Conservation (phyloP, 2,797 vertebrate species). For the Acanthiza pusilla region DNA sequence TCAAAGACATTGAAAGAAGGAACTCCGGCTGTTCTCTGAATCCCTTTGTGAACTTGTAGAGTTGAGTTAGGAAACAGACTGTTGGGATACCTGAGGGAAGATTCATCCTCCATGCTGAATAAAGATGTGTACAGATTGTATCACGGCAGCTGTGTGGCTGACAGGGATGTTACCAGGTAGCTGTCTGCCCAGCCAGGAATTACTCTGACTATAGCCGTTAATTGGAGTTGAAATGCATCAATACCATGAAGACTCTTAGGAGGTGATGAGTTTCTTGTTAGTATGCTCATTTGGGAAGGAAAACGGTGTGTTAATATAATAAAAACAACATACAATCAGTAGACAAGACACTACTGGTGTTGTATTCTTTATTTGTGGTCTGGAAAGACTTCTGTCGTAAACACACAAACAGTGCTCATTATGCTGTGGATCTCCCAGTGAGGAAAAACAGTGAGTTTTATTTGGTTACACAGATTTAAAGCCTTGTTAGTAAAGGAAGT, state of each 20-base stretch:
- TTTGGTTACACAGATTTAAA: constrained; percentile 1
- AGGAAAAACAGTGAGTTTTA: background rate
- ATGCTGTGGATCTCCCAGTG: background rate
- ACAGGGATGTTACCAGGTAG: background rate
- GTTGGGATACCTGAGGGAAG: background rate
- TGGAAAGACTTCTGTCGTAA: background rate
- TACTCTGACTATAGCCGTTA: background rate
- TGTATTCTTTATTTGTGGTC: constrained; percentile 16
- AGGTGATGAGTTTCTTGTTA: background rate
- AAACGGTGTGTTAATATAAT: background rate
- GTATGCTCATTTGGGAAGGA: background rate
- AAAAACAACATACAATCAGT: background rate
- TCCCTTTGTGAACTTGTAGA: background rate
- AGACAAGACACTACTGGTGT: background rate
- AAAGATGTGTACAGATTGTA: background rate
- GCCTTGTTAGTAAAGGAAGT: background rate
- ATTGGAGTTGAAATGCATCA: background rate
- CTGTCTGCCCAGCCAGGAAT: background rate
- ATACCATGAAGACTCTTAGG: background rate
- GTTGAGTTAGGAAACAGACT: background rate
- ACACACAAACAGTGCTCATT: background rate
- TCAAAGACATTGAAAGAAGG: background rate
- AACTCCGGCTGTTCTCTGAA: background rate
- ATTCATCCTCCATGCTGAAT: background rate
- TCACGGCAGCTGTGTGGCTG: background rate